Percentiles rank a stretch among this genome's conserved stretches.
phyloP scores from a whole-genome alignment of 2,797 vertebrate genomes.

The Cyclopterus lumpus region DNA sequence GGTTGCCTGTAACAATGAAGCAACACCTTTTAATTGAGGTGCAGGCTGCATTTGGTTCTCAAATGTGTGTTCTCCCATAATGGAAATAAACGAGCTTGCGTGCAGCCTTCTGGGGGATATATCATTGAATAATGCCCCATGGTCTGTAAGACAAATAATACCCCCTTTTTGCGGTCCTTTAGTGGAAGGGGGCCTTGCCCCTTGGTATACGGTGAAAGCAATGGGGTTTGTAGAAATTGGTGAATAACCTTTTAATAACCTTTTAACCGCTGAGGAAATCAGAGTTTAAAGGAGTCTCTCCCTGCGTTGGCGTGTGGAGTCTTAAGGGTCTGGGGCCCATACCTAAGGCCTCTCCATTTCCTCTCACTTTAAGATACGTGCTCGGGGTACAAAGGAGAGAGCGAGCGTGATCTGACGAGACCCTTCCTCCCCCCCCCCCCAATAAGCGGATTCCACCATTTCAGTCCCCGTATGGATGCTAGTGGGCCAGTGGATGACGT shows the following conservation, averaged over 20 bases:
- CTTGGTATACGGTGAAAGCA: slow-evolving; percentile 51
- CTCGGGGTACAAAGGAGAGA: slow-evolving; percentile 61
- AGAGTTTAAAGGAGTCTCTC: slow-evolving; percentile 70
- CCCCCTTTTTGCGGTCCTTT: slow-evolving; percentile 38
- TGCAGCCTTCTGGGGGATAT: slow-evolving; percentile 20
- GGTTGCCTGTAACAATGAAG: background rate
- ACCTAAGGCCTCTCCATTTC: slow-evolving; percentile 64
- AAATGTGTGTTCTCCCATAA: slow-evolving; percentile 6
- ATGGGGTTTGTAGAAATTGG: slow-evolving; percentile 61
- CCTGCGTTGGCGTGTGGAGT: slow-evolving; percentile 54
- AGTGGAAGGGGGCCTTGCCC: slow-evolving; percentile 48
- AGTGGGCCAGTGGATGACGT: background rate
- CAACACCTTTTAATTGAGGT: background rate
- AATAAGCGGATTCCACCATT: slow-evolving; percentile 26
- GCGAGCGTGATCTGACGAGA: slow-evolving; percentile 48
- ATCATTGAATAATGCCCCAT: slow-evolving; percentile 28
- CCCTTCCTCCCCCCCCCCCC: slow-evolving; percentile 25
- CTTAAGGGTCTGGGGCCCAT: slow-evolving; percentile 64
- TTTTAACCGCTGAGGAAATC: slow-evolving; percentile 75
- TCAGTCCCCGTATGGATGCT: slow-evolving; percentile 4
- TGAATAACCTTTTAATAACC: slow-evolving; percentile 72
- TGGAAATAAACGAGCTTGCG: slow-evolving; percentile 12
- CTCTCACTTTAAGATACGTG: slow-evolving; percentile 71
- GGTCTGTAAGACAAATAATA: slow-evolving; percentile 47
- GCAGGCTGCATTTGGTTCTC: background rate